Conservation (phyloP, 2,888 invertebrate species). For the Aleiodes alternator region DNA sequence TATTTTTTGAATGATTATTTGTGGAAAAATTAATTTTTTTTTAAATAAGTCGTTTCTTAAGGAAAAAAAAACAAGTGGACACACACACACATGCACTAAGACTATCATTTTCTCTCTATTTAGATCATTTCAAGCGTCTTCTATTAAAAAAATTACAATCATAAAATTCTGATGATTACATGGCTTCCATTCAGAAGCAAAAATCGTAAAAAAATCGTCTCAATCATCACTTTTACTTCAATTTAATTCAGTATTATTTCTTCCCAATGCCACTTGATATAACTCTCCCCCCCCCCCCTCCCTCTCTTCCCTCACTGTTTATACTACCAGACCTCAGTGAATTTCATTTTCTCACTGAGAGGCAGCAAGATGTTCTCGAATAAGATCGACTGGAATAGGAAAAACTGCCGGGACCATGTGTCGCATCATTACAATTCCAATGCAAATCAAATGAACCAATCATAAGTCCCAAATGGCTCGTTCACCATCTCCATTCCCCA, state of each 20-base stretch:
- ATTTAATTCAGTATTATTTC: slow-evolving; percentile 33
- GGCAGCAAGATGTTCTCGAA: slow-evolving; percentile 46
- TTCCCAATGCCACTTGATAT: neutral
- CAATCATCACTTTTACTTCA: slow-evolving; percentile 30
- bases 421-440: slow-evolving; percentile 63
- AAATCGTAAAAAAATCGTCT: slow-evolving; percentile 4
- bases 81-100: too few species aligned
- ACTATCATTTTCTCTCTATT: too few species aligned
- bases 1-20: too few species aligned
- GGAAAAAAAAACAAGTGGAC: too few species aligned
- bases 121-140: too few species aligned
- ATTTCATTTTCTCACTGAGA: slow-evolving; percentile 51
- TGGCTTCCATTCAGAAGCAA: too few species aligned
- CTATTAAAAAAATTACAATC: neutral
- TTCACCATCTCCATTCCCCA: slow-evolving; percentile 46
- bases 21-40: too few species aligned
- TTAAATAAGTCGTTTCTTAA: too few species aligned
- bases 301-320: slow-evolving; percentile 23
- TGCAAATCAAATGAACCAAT: slow-evolving; percentile 64
- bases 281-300: neutral
- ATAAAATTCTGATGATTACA: neutral
- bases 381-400: slow-evolving; percentile 49
- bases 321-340: slow-evolving; percentile 49
- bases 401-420: slow-evolving; percentile 60
- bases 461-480: slow-evolving; percentile 57